Percentiles rank a stretch among this genome's conserved stretches.
Conservation (phyloP, 2,797 vertebrate genomes). For the Lepus oiostolus region DNA sequence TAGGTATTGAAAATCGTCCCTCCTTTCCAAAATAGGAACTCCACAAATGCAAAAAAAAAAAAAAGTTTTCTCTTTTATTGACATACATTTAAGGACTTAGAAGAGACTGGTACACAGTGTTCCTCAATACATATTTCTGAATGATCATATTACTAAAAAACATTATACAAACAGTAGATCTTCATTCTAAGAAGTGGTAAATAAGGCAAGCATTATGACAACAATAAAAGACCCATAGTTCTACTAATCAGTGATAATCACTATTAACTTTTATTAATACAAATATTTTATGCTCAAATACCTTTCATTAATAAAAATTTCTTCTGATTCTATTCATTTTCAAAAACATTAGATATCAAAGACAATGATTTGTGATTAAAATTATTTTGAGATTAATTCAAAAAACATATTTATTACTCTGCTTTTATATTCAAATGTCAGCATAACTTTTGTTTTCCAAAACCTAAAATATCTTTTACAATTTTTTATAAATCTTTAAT, state of each 20-base stretch:
- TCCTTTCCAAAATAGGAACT: not conserved
- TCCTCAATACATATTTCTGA: not conserved
- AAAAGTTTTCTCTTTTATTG: not conserved
- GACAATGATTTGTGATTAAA: not conserved
- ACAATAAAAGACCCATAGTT: not conserved
- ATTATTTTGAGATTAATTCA: slow-evolving; percentile 58
- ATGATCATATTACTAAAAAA: not conserved
- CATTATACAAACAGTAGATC: not conserved
- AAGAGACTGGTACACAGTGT: not conserved
- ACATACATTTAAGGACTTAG: not conserved
- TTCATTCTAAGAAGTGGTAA: not conserved
- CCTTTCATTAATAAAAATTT: not conserved
- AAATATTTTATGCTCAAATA: not conserved
- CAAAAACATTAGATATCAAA: not conserved
- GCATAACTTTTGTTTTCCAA: slow-evolving; percentile 9
- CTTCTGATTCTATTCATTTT: not conserved
- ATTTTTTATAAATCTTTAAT: slow-evolving; percentile 72
- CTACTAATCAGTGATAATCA: not conserved
- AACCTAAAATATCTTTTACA: slow-evolving; percentile 70
- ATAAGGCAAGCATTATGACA: not conserved
- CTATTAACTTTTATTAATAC: not conserved
- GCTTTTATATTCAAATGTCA: slow-evolving; percentile 72
- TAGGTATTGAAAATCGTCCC: not conserved
- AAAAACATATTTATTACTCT: slow-evolving; percentile 44
- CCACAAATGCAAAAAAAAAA: not conserved